A percentile compares a stretch with the other conserved stretches of the same genome.
These are phyloP conservation scores for Deilephila elpenor DNA, from an alignment of 2,888 invertebrate genomes.

Conservation along the genomic window DNA sequence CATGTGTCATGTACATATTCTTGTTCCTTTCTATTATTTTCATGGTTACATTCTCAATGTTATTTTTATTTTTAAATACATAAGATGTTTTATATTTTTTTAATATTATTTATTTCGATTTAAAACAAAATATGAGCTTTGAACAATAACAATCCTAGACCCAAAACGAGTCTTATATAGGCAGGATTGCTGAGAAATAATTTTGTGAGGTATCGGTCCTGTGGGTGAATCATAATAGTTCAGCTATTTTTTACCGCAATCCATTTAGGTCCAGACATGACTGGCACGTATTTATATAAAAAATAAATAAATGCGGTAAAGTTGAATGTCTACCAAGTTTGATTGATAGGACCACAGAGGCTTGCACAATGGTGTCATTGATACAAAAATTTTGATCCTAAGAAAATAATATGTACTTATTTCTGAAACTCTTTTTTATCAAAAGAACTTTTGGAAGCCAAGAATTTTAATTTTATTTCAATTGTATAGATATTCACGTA, in stretches of 20 bases:
- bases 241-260: constrained; percentile 22
- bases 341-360: constrained; percentile 70
- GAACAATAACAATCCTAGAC: not conserved
- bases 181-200: not conserved
- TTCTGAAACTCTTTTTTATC: not conserved
- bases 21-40: no score
- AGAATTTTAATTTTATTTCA: constrained; percentile 3
- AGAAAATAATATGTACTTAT: constrained; percentile 57
- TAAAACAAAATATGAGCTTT: not conserved
- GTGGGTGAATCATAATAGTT: constrained; percentile 13
- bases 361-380: constrained; percentile 70
- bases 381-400: constrained; percentile 64
- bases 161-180: not conserved
- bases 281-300: constrained; percentile 20
- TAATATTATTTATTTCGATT: not conserved
- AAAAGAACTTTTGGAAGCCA: not conserved
- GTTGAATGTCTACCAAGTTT: constrained; percentile 51
- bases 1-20: no score
- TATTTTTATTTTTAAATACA: no score
- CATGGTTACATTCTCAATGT: no score
- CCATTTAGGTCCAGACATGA: constrained; percentile 25
- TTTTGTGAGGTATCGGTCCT: not conserved
- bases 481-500: not conserved
- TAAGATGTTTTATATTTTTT: not conserved
- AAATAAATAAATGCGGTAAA: constrained; percentile 13